Evolutionary conservation across 2,113 vertebrate genomes (phyloP).

Genomic region (Trachemys scripta): DNA sequence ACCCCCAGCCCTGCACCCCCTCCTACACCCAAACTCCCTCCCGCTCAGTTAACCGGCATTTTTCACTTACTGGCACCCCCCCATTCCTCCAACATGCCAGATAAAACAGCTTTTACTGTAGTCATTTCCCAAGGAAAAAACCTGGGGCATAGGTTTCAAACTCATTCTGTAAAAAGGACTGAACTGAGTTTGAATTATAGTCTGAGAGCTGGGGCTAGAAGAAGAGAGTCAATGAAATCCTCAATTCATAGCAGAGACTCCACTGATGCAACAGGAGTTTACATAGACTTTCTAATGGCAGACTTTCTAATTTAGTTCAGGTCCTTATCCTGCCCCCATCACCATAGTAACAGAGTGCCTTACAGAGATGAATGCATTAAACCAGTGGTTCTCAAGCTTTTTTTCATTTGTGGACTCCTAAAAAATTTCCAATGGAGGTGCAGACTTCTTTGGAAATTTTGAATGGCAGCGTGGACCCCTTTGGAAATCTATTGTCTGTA

Average conservation of each 20-base stretch:
- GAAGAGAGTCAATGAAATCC: not conserved
- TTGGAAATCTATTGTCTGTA: not conserved
- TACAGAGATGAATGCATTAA: accelerated
- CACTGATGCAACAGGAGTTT: not conserved
- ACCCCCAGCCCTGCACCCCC: too few relatives aligned
- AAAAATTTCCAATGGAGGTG: not conserved
- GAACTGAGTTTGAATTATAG: not conserved
- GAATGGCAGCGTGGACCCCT: not conserved
- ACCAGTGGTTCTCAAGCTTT: not conserved
- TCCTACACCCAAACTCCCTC: too few relatives aligned
- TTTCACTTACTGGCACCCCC: too few relatives aligned
- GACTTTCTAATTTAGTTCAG: not conserved
- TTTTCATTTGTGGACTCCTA: not conserved
- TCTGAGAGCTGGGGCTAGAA: not conserved
- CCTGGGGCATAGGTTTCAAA: not conserved
- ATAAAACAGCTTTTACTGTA: not conserved
- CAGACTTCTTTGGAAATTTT: not conserved
- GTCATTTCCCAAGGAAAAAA: not conserved
- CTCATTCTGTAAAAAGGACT: not conserved
- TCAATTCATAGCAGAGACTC: not conserved
- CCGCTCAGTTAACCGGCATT: too few relatives aligned
- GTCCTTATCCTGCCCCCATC: not conserved
- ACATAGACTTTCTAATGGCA: not conserved
- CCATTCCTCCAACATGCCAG: too few relatives aligned
- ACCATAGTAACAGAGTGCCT: not conserved